Evolutionary conservation across 35 echinoderm and acorn worm genomes (phyloP), one percentile per base, ranked within the genome.

Genomic region (Heliocidaris tuberculata): DNA sequence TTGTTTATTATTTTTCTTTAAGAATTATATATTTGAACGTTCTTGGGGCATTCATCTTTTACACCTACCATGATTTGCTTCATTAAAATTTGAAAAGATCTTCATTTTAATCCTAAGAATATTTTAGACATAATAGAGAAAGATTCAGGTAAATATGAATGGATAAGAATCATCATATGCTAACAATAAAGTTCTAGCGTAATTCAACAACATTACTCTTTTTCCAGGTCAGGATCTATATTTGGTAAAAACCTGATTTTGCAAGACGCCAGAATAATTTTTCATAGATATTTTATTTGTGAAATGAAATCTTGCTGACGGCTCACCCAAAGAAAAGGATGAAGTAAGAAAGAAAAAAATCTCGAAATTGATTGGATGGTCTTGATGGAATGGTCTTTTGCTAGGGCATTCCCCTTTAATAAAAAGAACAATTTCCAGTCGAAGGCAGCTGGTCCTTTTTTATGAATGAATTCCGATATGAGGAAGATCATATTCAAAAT

Each of bases 401-500:
- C 65, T 24, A 78, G 65, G 65, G 65, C 65, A 78, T 78, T 78
- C 65, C 65, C 65, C 65, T 78, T 78, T 78, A 78, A 78, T 78
- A 78, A 78, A 21, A 27, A n/a, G 65, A 78, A 78, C 65, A 78
- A 78, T 27, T 78, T 78, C 21, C 65, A n/a, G 27, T 78, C 65
- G 27, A 78, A 78, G 65, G 65, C 65, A 78, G 65, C 65, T 78
- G 65, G 65, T 78, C 65, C 13, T 78, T 7, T 60, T 78, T 78
- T 78, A 78, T 78, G 65, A 78, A 78, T 78, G 65, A 78, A 78
- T 78, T 78, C 65, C 65, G 65, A 78, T 78, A 78, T 78, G 27
- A 19, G 27, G 65, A 78, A 78, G 65, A 78, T 78, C 65, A 78
- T 78, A 78, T 78, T 78, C 65, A 78, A 78, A 78, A 78, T 78